These are phyloP conservation scores for Bombus haemorrhoidalis DNA, from an alignment of 1,140 invertebrate species.

Conservation along the genomic window DNA sequence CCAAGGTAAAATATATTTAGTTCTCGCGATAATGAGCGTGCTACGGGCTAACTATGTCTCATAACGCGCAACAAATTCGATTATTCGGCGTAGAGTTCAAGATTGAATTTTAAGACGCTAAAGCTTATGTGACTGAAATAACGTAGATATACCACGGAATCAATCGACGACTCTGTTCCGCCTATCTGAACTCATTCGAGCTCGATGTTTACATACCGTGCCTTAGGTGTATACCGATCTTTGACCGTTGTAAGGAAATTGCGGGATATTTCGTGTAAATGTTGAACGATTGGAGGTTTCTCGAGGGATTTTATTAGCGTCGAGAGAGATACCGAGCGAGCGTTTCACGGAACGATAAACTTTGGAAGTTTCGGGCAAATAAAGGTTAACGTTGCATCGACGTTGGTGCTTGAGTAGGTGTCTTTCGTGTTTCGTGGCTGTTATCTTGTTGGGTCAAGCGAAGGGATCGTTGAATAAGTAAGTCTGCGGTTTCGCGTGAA, in stretches of 20 bases:
- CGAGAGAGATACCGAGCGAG: background rate
- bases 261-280: background rate
- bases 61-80: too few species aligned
- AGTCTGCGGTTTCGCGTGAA: slow-evolving; percentile 11
- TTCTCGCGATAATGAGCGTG: too few species aligned
- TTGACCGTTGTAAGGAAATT: slow-evolving; percentile 13
- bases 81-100: too few species aligned
- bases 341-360: slow-evolving; percentile 21
- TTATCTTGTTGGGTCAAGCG: slow-evolving; percentile 19
- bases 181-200: background rate
- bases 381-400: slow-evolving; percentile 23
- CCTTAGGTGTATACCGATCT: background rate
- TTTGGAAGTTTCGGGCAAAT: background rate
- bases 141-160: background rate
- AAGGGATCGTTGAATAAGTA: slow-evolving; percentile 26
- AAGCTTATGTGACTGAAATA: too few species aligned
- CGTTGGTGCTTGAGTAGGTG: background rate
- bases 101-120: too few species aligned
- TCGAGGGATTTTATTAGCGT: background rate
- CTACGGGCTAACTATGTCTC: too few species aligned
- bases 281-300: background rate
- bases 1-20: too few species aligned
- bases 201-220: background rate
- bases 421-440: slow-evolving; percentile 23
- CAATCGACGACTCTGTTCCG: background rate